Evolutionary conservation across 2,888 invertebrate species (phyloP).

Genomic region (Elysia crispata): DNA sequence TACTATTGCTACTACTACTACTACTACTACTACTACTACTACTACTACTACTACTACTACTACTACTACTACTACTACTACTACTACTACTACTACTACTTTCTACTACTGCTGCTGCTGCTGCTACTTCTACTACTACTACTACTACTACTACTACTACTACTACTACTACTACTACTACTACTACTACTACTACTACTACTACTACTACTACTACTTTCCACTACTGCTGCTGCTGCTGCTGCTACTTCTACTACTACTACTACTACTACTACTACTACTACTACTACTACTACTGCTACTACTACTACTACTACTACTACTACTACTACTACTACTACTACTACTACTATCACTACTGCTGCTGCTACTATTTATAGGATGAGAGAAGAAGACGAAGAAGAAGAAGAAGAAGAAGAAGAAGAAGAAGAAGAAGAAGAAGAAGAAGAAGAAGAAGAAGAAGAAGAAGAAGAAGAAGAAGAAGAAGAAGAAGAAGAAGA

Average conservation of each 20-base stretch:
- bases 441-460: no score
- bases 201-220: conserved; percentile 27
- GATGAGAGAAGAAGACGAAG: no score
- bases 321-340: conserved; percentile 9
- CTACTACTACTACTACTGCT: conserved; percentile 26
- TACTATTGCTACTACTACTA: conserved; percentile 4
- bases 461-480: not conserved
- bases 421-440: no score
- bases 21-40: conserved; percentile 48
- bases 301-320: conserved; percentile 22
- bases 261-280: conserved; percentile 43
- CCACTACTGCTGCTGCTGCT: conserved; percentile 40
- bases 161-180: conserved; percentile 28
- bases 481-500: not conserved
- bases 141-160: conserved; percentile 38
- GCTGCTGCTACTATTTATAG: not conserved
- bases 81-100: conserved; percentile 48
- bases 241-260: conserved; percentile 47
- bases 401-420: no score
- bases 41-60: conserved; percentile 41
- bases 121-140: conserved; percentile 47
- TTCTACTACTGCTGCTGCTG: conserved; percentile 36
- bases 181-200: conserved; percentile 29
- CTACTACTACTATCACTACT: not conserved
- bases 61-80: conserved; percentile 48